These are phyloP conservation scores for Noctua comes DNA, from an alignment of 2,888 invertebrate genomes.

Conservation along the genomic window DNA sequence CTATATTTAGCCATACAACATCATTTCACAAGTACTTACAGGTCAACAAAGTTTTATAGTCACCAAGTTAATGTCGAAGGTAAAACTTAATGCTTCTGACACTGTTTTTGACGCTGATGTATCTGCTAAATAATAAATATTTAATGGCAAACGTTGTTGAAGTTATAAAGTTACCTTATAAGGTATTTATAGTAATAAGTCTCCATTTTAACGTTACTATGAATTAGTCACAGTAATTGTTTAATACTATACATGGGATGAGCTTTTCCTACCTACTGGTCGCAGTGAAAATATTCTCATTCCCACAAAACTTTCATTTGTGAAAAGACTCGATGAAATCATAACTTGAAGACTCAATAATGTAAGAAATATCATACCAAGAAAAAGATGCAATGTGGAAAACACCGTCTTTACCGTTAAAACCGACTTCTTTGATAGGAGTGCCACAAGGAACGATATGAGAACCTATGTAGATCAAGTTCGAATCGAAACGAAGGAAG, in stretches of 20 bases:
- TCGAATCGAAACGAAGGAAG: not conserved
- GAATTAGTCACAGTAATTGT: constrained; percentile 25
- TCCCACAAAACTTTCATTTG: constrained; percentile 22
- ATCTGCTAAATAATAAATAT: constrained; percentile 41
- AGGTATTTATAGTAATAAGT: constrained; percentile 15
- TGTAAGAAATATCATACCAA: not conserved
- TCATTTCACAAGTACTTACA: constrained; percentile 20
- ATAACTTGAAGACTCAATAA: not conserved
- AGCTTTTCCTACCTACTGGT: not conserved
- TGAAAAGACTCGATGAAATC: constrained; percentile 3
- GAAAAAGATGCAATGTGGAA: too few relatives aligned
- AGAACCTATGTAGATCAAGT: not conserved
- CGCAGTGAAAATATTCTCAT: constrained; percentile 9
- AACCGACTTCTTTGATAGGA: not conserved
- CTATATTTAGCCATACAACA: not conserved
- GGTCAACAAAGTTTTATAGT: constrained; percentile 30
- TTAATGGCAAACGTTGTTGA: constrained; percentile 35
- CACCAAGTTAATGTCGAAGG: constrained; percentile 28
- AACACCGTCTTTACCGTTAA: not conserved
- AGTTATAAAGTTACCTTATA: constrained; percentile 29
- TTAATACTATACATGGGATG: constrained; percentile 10
- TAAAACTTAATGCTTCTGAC: constrained; percentile 36
- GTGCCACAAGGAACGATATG: constrained; percentile 13
- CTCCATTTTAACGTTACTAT: constrained; percentile 12
- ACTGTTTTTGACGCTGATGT: constrained; percentile 33